Evolutionary conservation across 2,113 vertebrate species (phyloP).

Genomic region (Phaethornis superciliosus): DNA sequence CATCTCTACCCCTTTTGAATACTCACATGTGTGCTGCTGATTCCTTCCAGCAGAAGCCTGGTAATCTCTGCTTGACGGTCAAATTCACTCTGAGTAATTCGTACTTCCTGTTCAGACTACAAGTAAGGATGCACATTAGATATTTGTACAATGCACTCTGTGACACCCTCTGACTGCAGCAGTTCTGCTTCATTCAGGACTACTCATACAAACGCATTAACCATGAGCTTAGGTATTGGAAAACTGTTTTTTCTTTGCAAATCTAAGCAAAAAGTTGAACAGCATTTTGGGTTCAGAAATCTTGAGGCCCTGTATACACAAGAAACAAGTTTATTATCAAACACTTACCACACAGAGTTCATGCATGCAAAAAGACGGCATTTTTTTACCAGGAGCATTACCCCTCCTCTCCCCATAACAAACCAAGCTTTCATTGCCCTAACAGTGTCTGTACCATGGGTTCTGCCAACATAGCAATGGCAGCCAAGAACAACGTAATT

Average conservation of each 20-base stretch:
- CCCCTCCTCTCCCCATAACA: neutral
- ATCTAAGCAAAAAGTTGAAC: neutral
- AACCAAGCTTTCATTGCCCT: neutral
- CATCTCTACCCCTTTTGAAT: neutral
- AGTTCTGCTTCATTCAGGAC: neutral
- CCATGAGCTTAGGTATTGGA: neutral
- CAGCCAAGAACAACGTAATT: neutral
- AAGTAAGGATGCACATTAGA: slow-evolving; percentile 35
- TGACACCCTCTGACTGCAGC: neutral
- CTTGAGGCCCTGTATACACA: neutral
- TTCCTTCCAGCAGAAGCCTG: slow-evolving; percentile 92
- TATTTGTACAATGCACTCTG: neutral
- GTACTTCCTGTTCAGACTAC: slow-evolving; percentile 95
- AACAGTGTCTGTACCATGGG: neutral
- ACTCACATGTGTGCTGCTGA: slow-evolving; percentile 96
- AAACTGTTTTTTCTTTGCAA: neutral
- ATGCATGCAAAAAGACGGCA: neutral
- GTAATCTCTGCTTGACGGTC: slow-evolving; percentile 98
- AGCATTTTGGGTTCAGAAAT: neutral
- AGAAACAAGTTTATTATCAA: neutral
- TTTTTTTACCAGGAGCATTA: neutral
- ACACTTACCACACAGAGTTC: neutral
- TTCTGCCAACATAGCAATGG: neutral
- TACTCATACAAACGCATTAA: neutral
- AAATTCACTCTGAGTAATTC: slow-evolving; percentile 97